phyloP scores from a whole-genome alignment of 2,888 invertebrate genomes.

The Merodon equestris region DNA sequence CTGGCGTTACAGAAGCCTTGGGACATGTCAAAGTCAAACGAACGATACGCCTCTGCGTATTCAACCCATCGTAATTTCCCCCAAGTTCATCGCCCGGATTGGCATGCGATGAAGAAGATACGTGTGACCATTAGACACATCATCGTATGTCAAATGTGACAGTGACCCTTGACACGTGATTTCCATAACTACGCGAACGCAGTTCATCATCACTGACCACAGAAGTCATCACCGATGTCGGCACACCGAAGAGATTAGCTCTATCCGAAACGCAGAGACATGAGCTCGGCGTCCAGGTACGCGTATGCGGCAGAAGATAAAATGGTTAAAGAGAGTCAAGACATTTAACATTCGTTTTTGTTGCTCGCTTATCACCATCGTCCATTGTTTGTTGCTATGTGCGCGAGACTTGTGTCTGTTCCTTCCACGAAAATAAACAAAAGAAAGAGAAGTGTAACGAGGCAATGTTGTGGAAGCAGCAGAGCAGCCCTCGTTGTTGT shows the following conservation, averaged over 20 bases:
- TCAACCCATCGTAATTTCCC: conserved; percentile 14
- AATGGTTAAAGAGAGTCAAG: not conserved
- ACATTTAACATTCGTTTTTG: conserved; percentile 21
- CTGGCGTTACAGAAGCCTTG: conserved; percentile 38
- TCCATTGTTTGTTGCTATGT: conserved; percentile 28
- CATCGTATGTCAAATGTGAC: conserved; percentile 33
- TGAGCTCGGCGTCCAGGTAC: not conserved
- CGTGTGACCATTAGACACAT: conserved; percentile 10
- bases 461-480: conserved; percentile 24
- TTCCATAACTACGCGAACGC: too few species aligned
- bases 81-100: conserved; percentile 52
- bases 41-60: conserved; percentile 31
- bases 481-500: conserved; percentile 44
- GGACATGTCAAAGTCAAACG: conserved; percentile 61
- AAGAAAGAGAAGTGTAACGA: conserved; percentile 10
- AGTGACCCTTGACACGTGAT: conserved; percentile 38
- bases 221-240: not conserved
- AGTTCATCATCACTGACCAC: too few species aligned
- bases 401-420: conserved; percentile 19
- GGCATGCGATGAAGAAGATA: not conserved
- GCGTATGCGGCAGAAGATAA: not conserved
- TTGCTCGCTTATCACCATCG: conserved; percentile 39
- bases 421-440: conserved; percentile 37
- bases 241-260: conserved; percentile 2
- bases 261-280: too few species aligned